Conservation (phyloP, 2,888 invertebrate genomes). For the Diarsia rubi region DNA sequence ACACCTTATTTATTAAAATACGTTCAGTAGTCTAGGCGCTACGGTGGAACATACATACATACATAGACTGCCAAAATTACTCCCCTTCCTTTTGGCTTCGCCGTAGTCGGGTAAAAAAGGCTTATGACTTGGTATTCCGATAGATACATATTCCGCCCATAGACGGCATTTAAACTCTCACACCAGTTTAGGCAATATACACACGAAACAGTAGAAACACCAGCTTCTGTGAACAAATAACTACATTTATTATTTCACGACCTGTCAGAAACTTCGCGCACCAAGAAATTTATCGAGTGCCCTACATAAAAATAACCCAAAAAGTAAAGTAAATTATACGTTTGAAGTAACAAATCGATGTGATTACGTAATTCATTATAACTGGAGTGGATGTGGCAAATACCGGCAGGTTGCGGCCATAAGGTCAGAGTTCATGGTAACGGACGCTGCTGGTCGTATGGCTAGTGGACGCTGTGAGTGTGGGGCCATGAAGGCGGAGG, state of each 20-base stretch:
- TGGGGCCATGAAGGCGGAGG: conserved; percentile 58
- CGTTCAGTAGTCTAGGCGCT: too few relatives aligned
- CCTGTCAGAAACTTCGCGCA: neutral
- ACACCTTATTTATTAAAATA: too few relatives aligned
- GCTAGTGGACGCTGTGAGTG: conserved; percentile 59
- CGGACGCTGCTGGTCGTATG: conserved; percentile 64
- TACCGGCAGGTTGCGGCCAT: conserved; percentile 57
- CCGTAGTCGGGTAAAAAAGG: too few relatives aligned
- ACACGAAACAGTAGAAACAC: too few relatives aligned
- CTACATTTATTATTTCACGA: neutral
- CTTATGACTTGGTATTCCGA: too few relatives aligned
- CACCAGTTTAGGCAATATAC: too few relatives aligned
- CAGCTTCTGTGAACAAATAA: neutral
- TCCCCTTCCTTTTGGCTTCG: too few relatives aligned
- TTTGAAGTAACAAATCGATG: conserved; percentile 51
- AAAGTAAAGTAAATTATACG: conserved; percentile 26
- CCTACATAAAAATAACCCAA: conserved; percentile 14
- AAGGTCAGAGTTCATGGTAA: conserved; percentile 79
- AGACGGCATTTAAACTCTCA: too few relatives aligned
- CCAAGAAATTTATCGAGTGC: neutral
- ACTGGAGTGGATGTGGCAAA: conserved; percentile 49
- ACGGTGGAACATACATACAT: too few relatives aligned
- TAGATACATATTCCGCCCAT: too few relatives aligned
- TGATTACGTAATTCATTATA: conserved; percentile 63
- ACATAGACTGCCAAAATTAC: too few relatives aligned